Conservation (phyloP, 2,797 vertebrate species). For the Sorex maritimensis region DNA sequence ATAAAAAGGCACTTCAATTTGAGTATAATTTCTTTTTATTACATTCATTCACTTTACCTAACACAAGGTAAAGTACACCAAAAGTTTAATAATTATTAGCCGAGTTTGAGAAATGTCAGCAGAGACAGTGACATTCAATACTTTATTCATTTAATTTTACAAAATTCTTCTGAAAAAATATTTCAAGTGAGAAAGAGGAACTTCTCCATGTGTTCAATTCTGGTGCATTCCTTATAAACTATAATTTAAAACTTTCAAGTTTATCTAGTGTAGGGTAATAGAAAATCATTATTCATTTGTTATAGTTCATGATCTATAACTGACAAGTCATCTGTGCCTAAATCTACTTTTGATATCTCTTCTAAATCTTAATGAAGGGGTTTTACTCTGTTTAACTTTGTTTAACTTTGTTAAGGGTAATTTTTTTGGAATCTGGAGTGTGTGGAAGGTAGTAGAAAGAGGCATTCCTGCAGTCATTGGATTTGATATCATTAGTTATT, state of each 20-base stretch:
- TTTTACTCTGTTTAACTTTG: not conserved
- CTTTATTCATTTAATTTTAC: not conserved
- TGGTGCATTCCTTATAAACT: conserved; percentile 4
- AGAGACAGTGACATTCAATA: not conserved
- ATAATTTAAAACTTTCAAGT: not conserved
- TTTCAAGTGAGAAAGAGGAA: not conserved
- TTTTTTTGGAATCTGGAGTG: too few species aligned
- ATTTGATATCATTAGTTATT: too few species aligned
- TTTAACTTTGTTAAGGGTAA: too few species aligned
- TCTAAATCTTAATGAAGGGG: not conserved
- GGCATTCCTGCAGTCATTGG: too few species aligned
- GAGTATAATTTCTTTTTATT: not conserved
- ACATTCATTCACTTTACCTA: not conserved
- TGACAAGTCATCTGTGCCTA: not conserved
- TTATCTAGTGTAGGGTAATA: not conserved
- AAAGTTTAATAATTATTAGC: not conserved
- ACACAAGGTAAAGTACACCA: not conserved
- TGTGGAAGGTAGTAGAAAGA: too few species aligned
- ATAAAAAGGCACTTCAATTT: not conserved
- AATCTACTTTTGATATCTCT: not conserved
- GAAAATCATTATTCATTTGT: not conserved
- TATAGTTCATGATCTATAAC: not conserved
- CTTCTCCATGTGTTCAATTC: not conserved
- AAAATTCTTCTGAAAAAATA: not conserved
- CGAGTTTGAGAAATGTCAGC: not conserved